Base-by-base conservation (phyloP, 2,797 vertebrate species). In the Hipposideros larvatus region DNA sequence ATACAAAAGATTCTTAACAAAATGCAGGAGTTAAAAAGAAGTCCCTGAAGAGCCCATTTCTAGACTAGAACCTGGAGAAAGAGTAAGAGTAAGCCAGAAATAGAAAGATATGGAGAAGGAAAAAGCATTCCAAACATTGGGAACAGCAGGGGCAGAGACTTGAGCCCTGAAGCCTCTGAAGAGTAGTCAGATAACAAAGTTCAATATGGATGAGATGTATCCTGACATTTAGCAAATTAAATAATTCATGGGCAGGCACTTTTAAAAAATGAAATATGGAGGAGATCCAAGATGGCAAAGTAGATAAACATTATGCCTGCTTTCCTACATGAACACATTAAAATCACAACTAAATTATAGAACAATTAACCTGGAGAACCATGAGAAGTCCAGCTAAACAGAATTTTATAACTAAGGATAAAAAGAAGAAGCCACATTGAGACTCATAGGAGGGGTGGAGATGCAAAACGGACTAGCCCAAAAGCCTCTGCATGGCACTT, bases 211-310 rank as follows among this genome's bases (percentile, higher is more conserved):
- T 34, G 19, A 26, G 18, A 8, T 53, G 13, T 26, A 9, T 13
- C 48, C 11, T 73, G 11, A 94, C 34, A 21, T 92, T 16, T 63
- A 4, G 10, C 24, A 77, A 71, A 90, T 78, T 90, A 65, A 93
- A 65, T 87, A 82, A 87, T 70, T 88, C 26, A 65, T 75, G 16
- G 0, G 1, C 55, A 93, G 22, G n/a, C 18, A 55, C 1, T 55
- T 73, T 37, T 37, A 15, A 46, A 80, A 96, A 70, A 1, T 96
- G 51, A 87, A 95, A 75, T 37, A n/a, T 86, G 7, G 48, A 51
- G 14, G 48, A 51, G 48, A 51, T 15, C 48, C 14, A 51, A 51
- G 48, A 51, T 51, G 48, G 48, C 13, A 4, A 51, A 51, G 48
- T 51, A 51, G 48, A 51, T 51, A 51, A 51, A 51, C 14, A 51